Conservation (phyloP, 2,113 vertebrate species). For the Elephas maximus region DNA sequence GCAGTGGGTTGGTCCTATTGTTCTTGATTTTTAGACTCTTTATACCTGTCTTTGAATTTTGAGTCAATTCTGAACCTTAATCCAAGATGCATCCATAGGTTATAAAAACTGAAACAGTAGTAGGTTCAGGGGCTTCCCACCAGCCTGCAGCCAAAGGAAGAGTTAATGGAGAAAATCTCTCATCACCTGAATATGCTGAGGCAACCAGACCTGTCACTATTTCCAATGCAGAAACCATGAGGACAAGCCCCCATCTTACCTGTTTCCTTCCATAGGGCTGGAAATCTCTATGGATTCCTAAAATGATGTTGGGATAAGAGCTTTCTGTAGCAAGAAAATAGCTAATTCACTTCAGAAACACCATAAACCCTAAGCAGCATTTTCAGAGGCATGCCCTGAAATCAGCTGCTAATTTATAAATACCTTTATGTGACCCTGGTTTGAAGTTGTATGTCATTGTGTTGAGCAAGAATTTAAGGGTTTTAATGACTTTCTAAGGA, state of each 20-base stretch:
- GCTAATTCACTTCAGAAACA: neutral
- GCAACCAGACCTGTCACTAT: neutral
- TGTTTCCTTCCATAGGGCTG: neutral
- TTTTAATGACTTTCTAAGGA: slow-evolving; percentile 31
- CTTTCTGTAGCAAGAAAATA: neutral
- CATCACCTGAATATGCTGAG: neutral
- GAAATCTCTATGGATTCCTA: neutral
- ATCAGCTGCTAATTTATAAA: slow-evolving; percentile 35
- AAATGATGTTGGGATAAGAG: neutral
- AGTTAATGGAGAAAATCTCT: neutral
- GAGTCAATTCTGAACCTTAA: neutral
- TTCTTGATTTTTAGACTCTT: neutral
- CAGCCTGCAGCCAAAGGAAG: neutral
- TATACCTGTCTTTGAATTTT: neutral
- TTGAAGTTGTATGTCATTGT: slow-evolving; percentile 22
- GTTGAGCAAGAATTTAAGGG: neutral
- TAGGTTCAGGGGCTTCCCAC: neutral
- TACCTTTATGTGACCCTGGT: neutral
- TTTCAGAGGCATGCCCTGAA: slow-evolving; percentile 27
- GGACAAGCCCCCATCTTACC: neutral
- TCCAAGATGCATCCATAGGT: neutral
- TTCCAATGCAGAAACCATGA: neutral
- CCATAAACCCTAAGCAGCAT: neutral
- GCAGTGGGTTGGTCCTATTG: too few species aligned
- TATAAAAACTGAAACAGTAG: slow-evolving; percentile 20